Evolutionary conservation across 2,888 invertebrate genomes (phyloP).

Genomic region (Koerneria pararmatus): DNA sequence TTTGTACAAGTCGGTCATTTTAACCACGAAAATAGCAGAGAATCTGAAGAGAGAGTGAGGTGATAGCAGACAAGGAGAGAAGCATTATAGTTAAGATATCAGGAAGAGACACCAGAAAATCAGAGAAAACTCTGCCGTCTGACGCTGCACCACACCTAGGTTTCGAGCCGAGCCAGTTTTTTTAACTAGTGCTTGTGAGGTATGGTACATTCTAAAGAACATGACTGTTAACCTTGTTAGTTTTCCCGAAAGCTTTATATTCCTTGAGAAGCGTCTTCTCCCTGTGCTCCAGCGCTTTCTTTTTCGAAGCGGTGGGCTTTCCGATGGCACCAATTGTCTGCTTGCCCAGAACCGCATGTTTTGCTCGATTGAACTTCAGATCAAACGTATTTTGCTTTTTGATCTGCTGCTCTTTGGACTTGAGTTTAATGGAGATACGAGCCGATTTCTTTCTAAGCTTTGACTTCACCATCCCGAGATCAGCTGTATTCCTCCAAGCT

Average conservation of each 20-base stretch:
- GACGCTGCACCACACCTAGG: neutral
- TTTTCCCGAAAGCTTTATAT: conserved; percentile 77
- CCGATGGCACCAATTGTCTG: conserved; percentile 70
- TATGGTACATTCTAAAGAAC: neutral
- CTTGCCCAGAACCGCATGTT: conserved; percentile 38
- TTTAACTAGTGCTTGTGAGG: neutral
- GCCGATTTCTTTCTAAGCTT: too few species aligned
- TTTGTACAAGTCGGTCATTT: too few species aligned
- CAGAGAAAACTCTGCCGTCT: neutral
- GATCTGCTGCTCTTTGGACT: conserved; percentile 19
- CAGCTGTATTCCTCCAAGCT: too few species aligned
- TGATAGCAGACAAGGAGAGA: too few species aligned
- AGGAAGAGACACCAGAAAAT: neutral
- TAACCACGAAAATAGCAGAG: too few species aligned
- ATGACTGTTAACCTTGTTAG: conserved; percentile 67
- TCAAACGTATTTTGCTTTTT: conserved; percentile 49
- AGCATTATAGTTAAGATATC: too few species aligned
- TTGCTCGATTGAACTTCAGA: conserved; percentile 45
- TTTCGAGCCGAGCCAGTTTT: neutral
- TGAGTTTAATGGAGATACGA: too few species aligned
- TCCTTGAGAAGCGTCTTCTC: conserved; percentile 82
- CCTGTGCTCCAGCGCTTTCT: conserved; percentile 79
- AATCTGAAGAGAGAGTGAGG: too few species aligned
- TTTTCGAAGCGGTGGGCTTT: conserved; percentile 79
- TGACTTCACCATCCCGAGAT: too few species aligned